A percentile compares a stretch with the other conserved stretches of the same genome.
Evolutionary conservation across 2,888 invertebrate genomes (phyloP).

Genomic region (Lymantria monacha): DNA sequence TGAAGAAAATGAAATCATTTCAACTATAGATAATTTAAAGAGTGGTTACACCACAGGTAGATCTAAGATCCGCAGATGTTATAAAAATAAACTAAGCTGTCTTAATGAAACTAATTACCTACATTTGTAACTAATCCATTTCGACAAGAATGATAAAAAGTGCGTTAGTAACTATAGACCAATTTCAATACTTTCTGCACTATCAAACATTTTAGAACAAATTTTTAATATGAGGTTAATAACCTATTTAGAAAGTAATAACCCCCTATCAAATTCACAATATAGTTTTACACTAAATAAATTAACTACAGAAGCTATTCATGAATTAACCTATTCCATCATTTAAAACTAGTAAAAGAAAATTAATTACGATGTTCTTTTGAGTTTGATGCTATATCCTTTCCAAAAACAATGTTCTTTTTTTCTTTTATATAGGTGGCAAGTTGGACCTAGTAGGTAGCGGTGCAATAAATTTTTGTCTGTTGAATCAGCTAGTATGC

Average conservation of each 20-base stretch:
- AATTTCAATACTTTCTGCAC: background rate
- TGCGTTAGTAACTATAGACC: background rate
- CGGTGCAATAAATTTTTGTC: no score
- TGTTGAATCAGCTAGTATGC: no score
- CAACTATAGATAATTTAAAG: background rate
- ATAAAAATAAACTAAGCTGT: background rate
- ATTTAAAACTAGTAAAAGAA: background rate
- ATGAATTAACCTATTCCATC: background rate
- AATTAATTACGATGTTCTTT: background rate
- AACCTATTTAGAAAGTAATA: background rate
- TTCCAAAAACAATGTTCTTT: no score
- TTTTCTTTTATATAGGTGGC: no score
- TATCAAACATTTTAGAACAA: background rate
- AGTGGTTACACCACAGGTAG: background rate
- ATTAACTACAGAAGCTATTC: background rate
- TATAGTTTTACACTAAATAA: no score
- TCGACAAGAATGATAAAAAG: background rate
- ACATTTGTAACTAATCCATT: background rate
- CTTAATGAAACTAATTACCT: background rate
- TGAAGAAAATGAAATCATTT: background rate
- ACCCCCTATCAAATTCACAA: background rate
- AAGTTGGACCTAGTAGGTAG: no score
- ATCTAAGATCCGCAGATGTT: background rate
- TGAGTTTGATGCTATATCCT: no score
- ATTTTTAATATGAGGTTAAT: background rate